phyloP scores from a whole-genome alignment of 2,888 invertebrate genomes.

The Dynastes hyllus region DNA sequence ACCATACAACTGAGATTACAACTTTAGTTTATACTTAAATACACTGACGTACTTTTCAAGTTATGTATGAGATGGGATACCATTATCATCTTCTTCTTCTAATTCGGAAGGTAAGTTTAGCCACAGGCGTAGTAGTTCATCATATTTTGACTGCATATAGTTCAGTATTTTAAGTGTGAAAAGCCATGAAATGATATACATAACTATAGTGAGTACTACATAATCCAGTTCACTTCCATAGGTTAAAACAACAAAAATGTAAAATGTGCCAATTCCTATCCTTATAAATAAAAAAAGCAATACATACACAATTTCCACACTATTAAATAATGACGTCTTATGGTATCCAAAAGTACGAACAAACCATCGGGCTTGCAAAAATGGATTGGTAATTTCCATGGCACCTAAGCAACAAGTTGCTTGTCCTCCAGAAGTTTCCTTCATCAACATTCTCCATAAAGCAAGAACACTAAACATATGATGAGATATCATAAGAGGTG shows the following conservation, averaged over 20 bases:
- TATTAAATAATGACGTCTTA: conserved; percentile 69
- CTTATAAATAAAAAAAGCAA: conserved; percentile 72
- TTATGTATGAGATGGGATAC: conserved; percentile 24
- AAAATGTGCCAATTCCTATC: conserved; percentile 73
- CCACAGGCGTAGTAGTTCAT: neutral
- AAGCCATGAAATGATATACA: conserved; percentile 68
- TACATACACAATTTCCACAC: conserved; percentile 74
- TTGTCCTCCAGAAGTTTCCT: conserved; percentile 72
- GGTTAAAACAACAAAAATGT: conserved; percentile 65
- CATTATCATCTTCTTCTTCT: neutral
- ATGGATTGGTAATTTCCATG: conserved; percentile 78
- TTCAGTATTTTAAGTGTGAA: conserved; percentile 64
- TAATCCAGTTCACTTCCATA: conserved; percentile 70
- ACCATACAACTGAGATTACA: too few relatives aligned
- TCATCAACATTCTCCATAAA: conserved; percentile 73
- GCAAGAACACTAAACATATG: conserved; percentile 73
- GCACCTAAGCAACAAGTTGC: conserved; percentile 74
- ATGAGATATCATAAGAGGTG: conserved; percentile 74
- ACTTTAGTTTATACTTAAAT: too few relatives aligned
- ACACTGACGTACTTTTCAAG: neutral
- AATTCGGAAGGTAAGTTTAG: neutral
- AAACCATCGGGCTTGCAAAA: conserved; percentile 78
- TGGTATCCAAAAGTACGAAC: conserved; percentile 73
- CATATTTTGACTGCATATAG: conserved; percentile 18
- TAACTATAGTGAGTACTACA: conserved; percentile 60